Conservation (phyloP, 2,797 vertebrate species). For the Brachyrhaphis roseni region DNA sequence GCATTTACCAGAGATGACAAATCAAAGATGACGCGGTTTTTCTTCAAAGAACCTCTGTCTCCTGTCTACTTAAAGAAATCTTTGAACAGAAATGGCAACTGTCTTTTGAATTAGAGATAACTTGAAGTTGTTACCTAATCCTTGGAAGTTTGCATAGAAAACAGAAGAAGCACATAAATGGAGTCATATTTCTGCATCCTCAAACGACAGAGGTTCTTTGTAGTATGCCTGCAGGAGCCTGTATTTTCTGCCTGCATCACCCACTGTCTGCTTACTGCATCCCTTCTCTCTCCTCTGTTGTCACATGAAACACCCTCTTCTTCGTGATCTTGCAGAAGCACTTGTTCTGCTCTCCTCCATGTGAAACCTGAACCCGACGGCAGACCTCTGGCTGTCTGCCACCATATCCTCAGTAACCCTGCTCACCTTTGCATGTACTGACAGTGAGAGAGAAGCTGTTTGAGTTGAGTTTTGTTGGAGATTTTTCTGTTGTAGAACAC, state of each 20-base stretch:
- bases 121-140: neutral
- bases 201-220: constrained; percentile 11
- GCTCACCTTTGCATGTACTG: constrained; percentile 53
- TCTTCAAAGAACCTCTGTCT: neutral
- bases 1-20: constrained; percentile 17
- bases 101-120: neutral
- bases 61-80: neutral
- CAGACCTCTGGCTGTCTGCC: constrained; percentile 66
- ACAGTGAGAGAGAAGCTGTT: neutral
- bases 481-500: neutral
- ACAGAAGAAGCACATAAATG: neutral
- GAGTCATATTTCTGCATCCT: constrained; percentile 36
- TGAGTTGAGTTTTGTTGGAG: neutral
- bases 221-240: constrained; percentile 12
- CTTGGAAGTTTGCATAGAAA: constrained; percentile 6
- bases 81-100: neutral
- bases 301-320: constrained; percentile 56
- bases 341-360: constrained; percentile 36
- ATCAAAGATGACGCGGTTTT: neutral
- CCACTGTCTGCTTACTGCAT: constrained; percentile 10
- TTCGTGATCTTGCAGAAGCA: constrained; percentile 36
- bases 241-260: constrained; percentile 16
- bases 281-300: constrained; percentile 41
- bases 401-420: constrained; percentile 58
- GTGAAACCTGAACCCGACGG: constrained; percentile 67